Evolutionary conservation across 30 jellyfish, hydroid and myxozoan genomes (phyloP), one percentile per base, ranked within the genome.

Genomic region (Mastigias papua): DNA sequence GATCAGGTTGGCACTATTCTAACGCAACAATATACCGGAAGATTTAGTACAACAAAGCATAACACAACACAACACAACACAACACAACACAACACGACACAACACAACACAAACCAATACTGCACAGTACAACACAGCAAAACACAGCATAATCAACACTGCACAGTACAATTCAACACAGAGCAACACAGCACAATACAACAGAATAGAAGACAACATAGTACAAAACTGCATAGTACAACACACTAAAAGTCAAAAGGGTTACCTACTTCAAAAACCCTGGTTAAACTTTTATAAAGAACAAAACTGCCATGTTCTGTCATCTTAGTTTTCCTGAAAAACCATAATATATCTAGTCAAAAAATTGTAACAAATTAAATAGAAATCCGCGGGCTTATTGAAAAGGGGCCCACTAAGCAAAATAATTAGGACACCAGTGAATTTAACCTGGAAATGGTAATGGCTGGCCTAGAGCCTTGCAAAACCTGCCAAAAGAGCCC

Each of bases 261-360:
- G 27, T 13, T 1, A 51, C 69, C 32, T 64, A 76, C 95, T 81
- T 87, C 90, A 76, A 87, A 87, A 8, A 1, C 86, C 29, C 95
- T 37, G 15, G 95, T 22, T 75, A 76, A 23, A 54, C 95, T 87
- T 69, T 87, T 78, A 81, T 87, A 87, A 19, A 87, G 48, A 0
- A 74, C 76, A 65, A 76, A 87, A 50, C 90, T 87, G 20, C 95
- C 95, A 63, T 57, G 90, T 19, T 76, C 75, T 28, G 62, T 48
- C 80, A 87, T 71, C 3, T 65, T 33, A 3, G 95, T 86, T 60
- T 67, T 86, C 78, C 95, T 86, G 84, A 69, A 74, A 74, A 30
- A 15, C 3, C 34, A 66, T 30, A 57, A 25, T 10, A 32, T 11
- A 69, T 20, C 10, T 25, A 5, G 13, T 37, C 11, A 37, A n/a